phyloP scores from a whole-genome alignment of 37 sponge, comb jelly and placozoan species.

The Amphimedon queenslandica region DNA sequence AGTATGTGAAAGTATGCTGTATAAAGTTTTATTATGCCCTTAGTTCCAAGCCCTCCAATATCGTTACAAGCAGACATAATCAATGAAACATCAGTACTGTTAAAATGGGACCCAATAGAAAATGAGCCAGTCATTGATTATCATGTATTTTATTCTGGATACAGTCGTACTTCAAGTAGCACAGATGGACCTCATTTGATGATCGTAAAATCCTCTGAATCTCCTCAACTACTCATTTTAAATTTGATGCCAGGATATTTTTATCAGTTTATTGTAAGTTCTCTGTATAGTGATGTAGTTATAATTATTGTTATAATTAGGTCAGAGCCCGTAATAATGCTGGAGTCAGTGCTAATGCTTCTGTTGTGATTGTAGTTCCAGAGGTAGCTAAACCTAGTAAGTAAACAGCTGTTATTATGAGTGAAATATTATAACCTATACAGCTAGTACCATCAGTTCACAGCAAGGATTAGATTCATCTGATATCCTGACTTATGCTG shows the following conservation, averaged over 20 bases:
- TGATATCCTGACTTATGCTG: too few species aligned
- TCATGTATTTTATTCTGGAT: constrained; percentile 33
- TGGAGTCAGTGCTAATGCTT: not conserved
- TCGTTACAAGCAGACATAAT: not conserved
- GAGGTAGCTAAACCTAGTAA: not conserved
- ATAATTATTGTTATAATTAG: not conserved
- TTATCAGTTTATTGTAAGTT: constrained; percentile 27
- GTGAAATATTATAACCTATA: too few species aligned
- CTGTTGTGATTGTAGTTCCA: not conserved
- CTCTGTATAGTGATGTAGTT: too few species aligned
- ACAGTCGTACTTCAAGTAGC: not conserved
- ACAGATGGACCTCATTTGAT: not conserved
- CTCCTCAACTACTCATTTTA: not conserved
- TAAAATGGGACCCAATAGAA: constrained; percentile 12
- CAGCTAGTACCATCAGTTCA: too few species aligned
- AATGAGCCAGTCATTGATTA: constrained; percentile 19
- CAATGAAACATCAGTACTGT: not conserved
- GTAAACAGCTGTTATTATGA: too few species aligned
- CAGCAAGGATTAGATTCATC: too few species aligned
- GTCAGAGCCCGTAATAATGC: constrained; percentile 1
- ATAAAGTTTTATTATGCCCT: not conserved
- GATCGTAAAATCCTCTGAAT: not conserved
- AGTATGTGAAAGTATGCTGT: not conserved
- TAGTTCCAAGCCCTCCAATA: not conserved
- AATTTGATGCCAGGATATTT: constrained; percentile 4